These are phyloP conservation scores for Channa maculata DNA, from an alignment of 2,113 vertebrate genomes.

Conservation along the genomic window DNA sequence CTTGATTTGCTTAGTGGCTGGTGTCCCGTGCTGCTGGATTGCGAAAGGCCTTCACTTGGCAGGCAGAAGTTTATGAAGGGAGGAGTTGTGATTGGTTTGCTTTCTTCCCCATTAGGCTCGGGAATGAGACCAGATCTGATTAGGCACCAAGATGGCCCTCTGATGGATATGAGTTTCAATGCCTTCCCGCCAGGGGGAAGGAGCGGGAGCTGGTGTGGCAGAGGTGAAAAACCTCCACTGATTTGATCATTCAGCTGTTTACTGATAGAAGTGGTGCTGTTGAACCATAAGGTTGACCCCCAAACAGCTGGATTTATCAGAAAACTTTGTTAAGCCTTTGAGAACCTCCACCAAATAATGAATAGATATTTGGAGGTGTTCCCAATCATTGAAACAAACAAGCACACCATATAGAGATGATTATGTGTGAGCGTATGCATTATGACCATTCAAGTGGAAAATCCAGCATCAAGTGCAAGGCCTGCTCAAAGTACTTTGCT, in stretches of 20 bases:
- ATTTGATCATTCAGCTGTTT: conserved; percentile 50
- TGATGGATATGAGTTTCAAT: conserved; percentile 83
- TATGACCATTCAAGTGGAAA: background rate
- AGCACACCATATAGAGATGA: background rate
- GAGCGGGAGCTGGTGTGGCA: conserved; percentile 80
- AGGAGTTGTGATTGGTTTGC: conserved; percentile 76
- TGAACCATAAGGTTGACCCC: conserved; percentile 2
- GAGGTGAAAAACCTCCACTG: conserved; percentile 80
- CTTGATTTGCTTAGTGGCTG: conserved; percentile 58
- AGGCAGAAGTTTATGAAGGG: conserved; percentile 33
- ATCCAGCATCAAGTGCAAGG: background rate
- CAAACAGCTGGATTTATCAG: conserved; percentile 6
- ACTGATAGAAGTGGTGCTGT: conserved; percentile 24
- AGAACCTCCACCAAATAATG: background rate
- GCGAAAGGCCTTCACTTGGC: conserved; percentile 40
- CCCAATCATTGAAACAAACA: background rate
- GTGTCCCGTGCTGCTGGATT: conserved; percentile 44
- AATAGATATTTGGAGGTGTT: background rate
- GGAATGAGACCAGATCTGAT: conserved; percentile 79
- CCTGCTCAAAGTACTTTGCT: conserved; percentile 12
- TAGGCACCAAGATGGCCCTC: conserved; percentile 79
- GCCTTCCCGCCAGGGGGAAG: conserved; percentile 79
- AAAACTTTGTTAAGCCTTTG: background rate
- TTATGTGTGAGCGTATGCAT: too few species aligned
- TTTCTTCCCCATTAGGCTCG: conserved; percentile 78